A percentile compares a stretch with the other conserved stretches of the same genome.
Conservation (phyloP, 1,140 invertebrate species). For the Euura saliciscinereae region DNA sequence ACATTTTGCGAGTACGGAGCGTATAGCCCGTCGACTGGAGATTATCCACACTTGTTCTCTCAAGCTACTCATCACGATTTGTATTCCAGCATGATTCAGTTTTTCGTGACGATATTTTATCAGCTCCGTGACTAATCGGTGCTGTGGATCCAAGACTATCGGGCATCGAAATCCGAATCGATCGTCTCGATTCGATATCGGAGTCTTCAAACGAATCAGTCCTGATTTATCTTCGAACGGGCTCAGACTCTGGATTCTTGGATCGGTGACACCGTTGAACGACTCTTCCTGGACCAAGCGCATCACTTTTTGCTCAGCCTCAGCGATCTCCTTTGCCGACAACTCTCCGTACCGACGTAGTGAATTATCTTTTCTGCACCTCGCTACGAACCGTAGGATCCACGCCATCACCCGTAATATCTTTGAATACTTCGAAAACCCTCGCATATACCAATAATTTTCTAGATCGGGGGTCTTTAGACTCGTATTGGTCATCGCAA, state of each 20-base stretch:
- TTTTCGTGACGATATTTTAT: conserved; percentile 39
- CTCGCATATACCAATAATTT: conserved; percentile 16
- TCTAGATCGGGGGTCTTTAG: background rate
- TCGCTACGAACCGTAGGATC: conserved; percentile 30
- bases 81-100: conserved; percentile 42
- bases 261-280: conserved; percentile 23
- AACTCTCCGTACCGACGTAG: conserved; percentile 13
- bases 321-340: conserved; percentile 22
- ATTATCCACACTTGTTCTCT: conserved; percentile 35
- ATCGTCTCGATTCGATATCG: conserved; percentile 11
- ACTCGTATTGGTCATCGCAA: background rate
- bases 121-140: conserved; percentile 27
- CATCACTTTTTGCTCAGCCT: conserved; percentile 26
- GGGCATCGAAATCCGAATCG: conserved; percentile 27
- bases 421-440: conserved; percentile 31
- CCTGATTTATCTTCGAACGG: conserved; percentile 20
- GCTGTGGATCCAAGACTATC: conserved; percentile 18
- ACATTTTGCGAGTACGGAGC: conserved; percentile 32
- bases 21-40: conserved; percentile 12
- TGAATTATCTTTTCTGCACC: conserved; percentile 17
- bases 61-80: conserved; percentile 29
- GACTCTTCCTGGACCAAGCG: conserved; percentile 22
- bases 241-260: conserved; percentile 18
- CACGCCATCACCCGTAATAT: conserved; percentile 31
- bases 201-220: conserved; percentile 26